These are phyloP conservation scores for Thecophora atra DNA, from an alignment of 2,888 invertebrate genomes.

Conservation along the genomic window DNA sequence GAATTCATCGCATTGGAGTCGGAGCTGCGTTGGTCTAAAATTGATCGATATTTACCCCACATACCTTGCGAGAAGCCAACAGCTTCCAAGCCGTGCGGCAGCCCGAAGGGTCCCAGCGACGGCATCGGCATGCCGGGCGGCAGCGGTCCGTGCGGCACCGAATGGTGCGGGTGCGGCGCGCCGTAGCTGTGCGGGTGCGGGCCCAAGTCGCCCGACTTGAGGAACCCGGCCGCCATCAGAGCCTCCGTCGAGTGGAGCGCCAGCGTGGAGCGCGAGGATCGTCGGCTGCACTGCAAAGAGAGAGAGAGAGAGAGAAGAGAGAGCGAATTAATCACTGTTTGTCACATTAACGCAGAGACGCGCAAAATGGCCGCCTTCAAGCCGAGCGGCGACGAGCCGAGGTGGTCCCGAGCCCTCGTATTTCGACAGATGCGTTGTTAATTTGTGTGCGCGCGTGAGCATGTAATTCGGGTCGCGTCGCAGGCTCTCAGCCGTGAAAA, in stretches of 20 bases:
- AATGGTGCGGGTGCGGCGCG: conserved; percentile 66
- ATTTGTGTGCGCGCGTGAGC: conserved; percentile 63
- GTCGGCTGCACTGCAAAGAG: conserved; percentile 40
- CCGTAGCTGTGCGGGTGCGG: conserved; percentile 67
- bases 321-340: conserved; percentile 26
- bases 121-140: conserved; percentile 67
- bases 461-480: conserved; percentile 55
- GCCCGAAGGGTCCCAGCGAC: conserved; percentile 66
- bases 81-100: conserved; percentile 67
- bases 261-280: conserved; percentile 56
- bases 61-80: conserved; percentile 68
- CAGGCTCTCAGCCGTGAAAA: conserved; percentile 52
- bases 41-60: conserved; percentile 67
- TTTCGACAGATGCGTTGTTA: conserved; percentile 62
- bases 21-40: conserved; percentile 48
- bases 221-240: conserved; percentile 67
- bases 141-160: conserved; percentile 64
- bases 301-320: conserved; percentile 18
- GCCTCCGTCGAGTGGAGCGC: conserved; percentile 67
- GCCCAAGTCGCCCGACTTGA: conserved; percentile 65
- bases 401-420: conserved; percentile 39
- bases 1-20: conserved; percentile 42
- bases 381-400: neutral
- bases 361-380: conserved; percentile 9
- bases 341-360: neutral